Conservation (phyloP, 2,113 vertebrate species). For the Pygathrix nemaeus region DNA sequence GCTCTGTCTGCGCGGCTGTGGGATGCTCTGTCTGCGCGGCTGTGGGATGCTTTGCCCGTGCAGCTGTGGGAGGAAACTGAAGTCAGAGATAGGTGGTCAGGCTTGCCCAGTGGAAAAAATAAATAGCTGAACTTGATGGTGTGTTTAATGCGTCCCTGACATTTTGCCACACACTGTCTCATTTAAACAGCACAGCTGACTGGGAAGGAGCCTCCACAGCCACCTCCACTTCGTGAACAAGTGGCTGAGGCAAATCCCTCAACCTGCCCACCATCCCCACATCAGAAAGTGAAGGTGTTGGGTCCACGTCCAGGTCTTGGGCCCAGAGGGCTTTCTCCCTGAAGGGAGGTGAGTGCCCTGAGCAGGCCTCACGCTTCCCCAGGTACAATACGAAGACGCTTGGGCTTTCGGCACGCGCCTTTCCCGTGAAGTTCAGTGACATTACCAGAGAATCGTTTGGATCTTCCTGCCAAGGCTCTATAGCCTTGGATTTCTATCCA, state of each 20-base stretch:
- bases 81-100: accelerated
- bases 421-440: background rate
- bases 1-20: no score
- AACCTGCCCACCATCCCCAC: accelerated
- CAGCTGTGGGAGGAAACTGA: background rate
- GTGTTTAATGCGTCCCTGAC: accelerated
- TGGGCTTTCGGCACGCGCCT: background rate
- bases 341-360: background rate
- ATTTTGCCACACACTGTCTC: background rate
- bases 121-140: accelerated
- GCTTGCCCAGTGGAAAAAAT: background rate
- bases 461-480: background rate
- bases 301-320: background rate
- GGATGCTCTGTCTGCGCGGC: accelerated
- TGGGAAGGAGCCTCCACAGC: accelerated
- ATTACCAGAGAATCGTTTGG: background rate
- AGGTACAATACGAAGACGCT: background rate
- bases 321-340: background rate
- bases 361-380: background rate
- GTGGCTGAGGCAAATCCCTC: background rate
- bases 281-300: accelerated
- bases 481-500: background rate
- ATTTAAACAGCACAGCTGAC: accelerated
- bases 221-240: accelerated
- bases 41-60: no score